Conservation (phyloP, 2,113 vertebrate genomes). For the Murina feae region DNA sequence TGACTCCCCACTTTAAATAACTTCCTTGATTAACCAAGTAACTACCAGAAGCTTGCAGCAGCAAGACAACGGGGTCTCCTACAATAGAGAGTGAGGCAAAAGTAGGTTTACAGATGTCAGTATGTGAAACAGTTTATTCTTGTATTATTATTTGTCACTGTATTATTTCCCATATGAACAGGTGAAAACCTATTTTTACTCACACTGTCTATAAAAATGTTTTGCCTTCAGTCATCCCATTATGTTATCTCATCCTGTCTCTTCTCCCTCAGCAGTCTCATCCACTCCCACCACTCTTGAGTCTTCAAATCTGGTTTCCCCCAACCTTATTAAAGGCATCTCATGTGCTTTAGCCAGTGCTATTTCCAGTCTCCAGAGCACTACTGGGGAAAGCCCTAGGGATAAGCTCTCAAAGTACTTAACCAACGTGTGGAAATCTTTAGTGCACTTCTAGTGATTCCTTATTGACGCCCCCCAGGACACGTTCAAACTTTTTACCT, state of each 20-base stretch:
- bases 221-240: background rate
- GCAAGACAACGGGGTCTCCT: background rate
- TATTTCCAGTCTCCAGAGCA: background rate
- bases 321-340: background rate
- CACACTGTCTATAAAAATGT: background rate
- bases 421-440: background rate
- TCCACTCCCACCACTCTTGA: background rate
- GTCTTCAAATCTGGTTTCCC: background rate
- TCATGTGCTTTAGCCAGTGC: background rate
- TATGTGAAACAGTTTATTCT: too few species aligned
- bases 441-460: background rate
- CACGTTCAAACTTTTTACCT: background rate
- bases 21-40: background rate
- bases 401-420: background rate
- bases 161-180: too few species aligned
- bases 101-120: too few species aligned
- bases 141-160: too few species aligned
- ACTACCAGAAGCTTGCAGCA: background rate
- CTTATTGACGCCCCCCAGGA: background rate
- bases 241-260: too few species aligned
- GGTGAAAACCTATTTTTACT: background rate
- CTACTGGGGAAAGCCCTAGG: background rate
- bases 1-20: constrained; percentile 1
- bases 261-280: background rate
- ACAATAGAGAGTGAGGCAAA: background rate